Evolutionary conservation across 2,888 invertebrate genomes (phyloP), one percentile per base, ranked within the genome.

Genomic region (Nematopogon swammerdamellus): DNA sequence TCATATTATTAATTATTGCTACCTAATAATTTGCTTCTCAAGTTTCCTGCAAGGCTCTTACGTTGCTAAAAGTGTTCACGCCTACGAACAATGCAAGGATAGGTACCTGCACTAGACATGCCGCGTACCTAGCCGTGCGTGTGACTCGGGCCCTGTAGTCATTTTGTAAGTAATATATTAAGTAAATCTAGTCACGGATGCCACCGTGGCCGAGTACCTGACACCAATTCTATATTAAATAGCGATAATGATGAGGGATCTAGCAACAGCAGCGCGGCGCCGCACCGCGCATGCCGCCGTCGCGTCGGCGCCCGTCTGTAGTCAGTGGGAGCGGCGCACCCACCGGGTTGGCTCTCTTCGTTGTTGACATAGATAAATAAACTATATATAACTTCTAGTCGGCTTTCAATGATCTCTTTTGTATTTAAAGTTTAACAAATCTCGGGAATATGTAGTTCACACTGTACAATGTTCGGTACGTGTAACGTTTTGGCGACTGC

Each of bases 321-420:
- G n/a, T n/a, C n/a, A n/a, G n/a, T n/a, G n/a, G 19, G 43, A 44
- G 29, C 30, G 10, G 5, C 44, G 25, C 47, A 43, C 44, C 18
- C 17, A 46, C 20, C 11, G 43, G 48, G 11, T 3, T 36, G 3
- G 36, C 36, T 36, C 36, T 6, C 4, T 25, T 25, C 25, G 5
- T 25, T 25, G 36, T 36, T 36, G 11, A 36, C 36, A 14, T 25
- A 25, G 4, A 25, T 25, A 25, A 36, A 14, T 36, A 25, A 10
- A 36, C 8, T 36, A 36, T 36, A 36, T 8, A 25, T 65, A 63
- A 72, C 67, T 74, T 75, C 71, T 79, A 77, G 77, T 76, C 72
- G 63, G 80, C 77, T 80, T 80, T 74, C 71, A 65, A 70, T 68
- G 68, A 76, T 75, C 71, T 77, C 72, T 73, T 68, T 64, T 69